Percentiles rank a stretch among this genome's conserved stretches.
These are phyloP conservation scores for Rhopalosiphum padi DNA, from an alignment of 1,140 invertebrate genomes.

Conservation along the genomic window DNA sequence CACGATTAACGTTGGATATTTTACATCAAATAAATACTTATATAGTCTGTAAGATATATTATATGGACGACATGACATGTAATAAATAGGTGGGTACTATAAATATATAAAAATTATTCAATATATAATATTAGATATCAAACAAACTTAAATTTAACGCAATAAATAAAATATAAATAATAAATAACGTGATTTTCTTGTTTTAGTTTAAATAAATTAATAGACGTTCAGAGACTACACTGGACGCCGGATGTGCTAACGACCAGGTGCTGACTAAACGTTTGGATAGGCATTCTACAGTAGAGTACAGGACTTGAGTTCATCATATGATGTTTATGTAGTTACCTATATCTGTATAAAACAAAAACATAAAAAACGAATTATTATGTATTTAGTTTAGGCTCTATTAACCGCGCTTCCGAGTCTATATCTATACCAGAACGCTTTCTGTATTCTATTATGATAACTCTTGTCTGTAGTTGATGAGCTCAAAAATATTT, in stretches of 20 bases:
- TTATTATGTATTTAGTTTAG: background rate
- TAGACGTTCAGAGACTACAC: background rate
- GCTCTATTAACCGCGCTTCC: conserved; percentile 7
- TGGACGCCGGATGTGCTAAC: background rate
- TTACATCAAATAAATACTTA: background rate
- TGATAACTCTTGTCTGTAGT: background rate
- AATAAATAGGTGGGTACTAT: background rate
- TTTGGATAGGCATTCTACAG: background rate
- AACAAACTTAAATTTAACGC: background rate
- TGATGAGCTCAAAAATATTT: background rate
- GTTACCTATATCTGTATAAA: background rate
- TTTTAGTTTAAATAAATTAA: conserved; percentile 36
- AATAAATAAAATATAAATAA: conserved; percentile 27
- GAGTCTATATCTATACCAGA: background rate
- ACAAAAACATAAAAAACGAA: conserved; percentile 22
- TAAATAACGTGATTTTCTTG: background rate
- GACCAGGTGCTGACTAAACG: background rate
- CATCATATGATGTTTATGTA: background rate
- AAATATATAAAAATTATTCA: background rate
- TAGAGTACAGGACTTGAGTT: conserved; percentile 18
- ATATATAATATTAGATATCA: background rate
- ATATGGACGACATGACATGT: background rate
- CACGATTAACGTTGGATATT: background rate
- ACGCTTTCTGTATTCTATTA: background rate
- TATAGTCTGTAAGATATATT: background rate